Evolutionary conservation across 1,140 invertebrate genomes (phyloP), one percentile per base, ranked within the genome.

Genomic region (Pararge aegeria): DNA sequence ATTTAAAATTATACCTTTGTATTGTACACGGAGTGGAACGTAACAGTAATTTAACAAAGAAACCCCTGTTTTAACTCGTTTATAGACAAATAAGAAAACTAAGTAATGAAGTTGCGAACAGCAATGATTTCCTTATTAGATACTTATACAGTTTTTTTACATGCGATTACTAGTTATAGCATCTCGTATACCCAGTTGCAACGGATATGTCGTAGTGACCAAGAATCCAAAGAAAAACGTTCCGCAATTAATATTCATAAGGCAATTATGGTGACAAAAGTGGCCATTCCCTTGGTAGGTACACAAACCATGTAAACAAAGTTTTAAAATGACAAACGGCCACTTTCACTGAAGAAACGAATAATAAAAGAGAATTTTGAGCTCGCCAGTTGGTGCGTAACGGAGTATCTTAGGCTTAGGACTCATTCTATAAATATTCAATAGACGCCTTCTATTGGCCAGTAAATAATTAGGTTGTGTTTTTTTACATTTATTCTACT

Each of bases 281-380:
- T 50, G 42, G 13, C 46, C 40, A 55, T 40, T 30, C 20, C 37
- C 64, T 71, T 69, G 61, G 65, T 70, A 73, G 61, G 65, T 70
- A 73, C 70, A 75, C 69, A 70, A 60, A 51, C 53, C 67, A 76
- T 68, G 77, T 78, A 78, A 82, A 78, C 67, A 78, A 75, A 74
- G 54, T 70, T 59, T 49, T 64, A 56, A 74, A 76, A 66, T 77
- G 70, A 75, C 70, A 67, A 72, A 68, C 55, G 58, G 54, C 49
- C 57, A 80, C 80, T 82, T 82, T 82, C 80, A 80, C 80, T 78
- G 48, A 67, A 65, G 54, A 66, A 70, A 58, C 63, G 58, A 65
- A 70, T 66, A 72, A 71, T 66, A 68, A 73, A 66, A 73, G 58
- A 66, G 52, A 68, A 61, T 61, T 68, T 56, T 63, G 53, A 49